Conservation (phyloP, 2,888 invertebrate species). For the Gnatocerus cornutus region DNA sequence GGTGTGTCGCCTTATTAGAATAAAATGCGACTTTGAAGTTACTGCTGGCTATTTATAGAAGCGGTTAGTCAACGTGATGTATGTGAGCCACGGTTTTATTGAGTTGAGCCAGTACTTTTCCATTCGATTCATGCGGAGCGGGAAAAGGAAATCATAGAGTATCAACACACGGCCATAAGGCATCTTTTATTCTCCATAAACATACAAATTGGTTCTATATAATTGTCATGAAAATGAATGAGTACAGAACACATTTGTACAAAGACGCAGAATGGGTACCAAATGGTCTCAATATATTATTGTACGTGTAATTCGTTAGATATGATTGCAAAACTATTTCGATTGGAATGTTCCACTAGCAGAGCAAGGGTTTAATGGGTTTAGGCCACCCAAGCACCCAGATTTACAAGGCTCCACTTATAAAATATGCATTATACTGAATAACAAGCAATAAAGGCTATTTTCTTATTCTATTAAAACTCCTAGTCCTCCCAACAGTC, state of each 20-base stretch:
- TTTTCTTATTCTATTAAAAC: slow-evolving; percentile 49
- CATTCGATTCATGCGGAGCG: slow-evolving; percentile 20
- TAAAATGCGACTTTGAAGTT: slow-evolving; percentile 27
- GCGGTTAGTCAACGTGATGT: slow-evolving; percentile 35
- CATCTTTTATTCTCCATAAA: slow-evolving; percentile 47
- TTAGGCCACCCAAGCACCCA: slow-evolving; percentile 25
- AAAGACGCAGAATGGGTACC: slow-evolving; percentile 26
- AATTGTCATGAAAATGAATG: slow-evolving; percentile 4
- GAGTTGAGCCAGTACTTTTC: slow-evolving; percentile 44
- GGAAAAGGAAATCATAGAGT: slow-evolving; percentile 18
- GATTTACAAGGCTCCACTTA: slow-evolving; percentile 42
- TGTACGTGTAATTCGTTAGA: slow-evolving; percentile 55
- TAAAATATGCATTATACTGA: slow-evolving; percentile 53
- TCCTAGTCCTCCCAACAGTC: slow-evolving; percentile 54
- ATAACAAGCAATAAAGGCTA: slow-evolving; percentile 57
- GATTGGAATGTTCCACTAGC: slow-evolving; percentile 52
- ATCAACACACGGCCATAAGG: slow-evolving; percentile 44
- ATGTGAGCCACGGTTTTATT: slow-evolving; percentile 17
- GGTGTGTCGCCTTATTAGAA: background rate
- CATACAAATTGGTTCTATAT: slow-evolving; percentile 49
- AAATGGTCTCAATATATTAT: slow-evolving; percentile 44
- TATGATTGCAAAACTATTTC: slow-evolving; percentile 50
- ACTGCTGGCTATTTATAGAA: slow-evolving; percentile 37
- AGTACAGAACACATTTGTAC: slow-evolving; percentile 43
- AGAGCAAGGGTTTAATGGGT: slow-evolving; percentile 46